Evolutionary conservation across 2,797 vertebrate genomes (phyloP), one percentile per base, ranked within the genome.

Genomic region (Myotis myotis): DNA sequence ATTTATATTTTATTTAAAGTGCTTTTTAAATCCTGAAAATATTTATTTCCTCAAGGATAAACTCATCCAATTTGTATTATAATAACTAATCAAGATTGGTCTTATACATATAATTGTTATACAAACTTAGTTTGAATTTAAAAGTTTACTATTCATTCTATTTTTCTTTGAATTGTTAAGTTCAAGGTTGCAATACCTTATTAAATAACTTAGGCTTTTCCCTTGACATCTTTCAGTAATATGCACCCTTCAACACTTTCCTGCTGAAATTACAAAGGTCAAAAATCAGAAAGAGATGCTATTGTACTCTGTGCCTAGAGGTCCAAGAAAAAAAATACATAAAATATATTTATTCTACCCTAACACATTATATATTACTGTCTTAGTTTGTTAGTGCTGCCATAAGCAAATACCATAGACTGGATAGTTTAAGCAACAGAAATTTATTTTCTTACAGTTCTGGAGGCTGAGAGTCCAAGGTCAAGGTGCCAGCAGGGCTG

Each of bases 161-260:
- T 84, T 68, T 74, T 93, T 90, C 82, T 87, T 33, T 23, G 44
- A 90, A 51, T 76, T 89, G 47, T 89, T 82, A 93, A 95, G 13
- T 76, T 93, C 70, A 71, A 55, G 30, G 23, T 87, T 87, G n/a
- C 25, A 82, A 66, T 86, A 90, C 60, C 33, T 76, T 87, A 76
- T 53, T 62, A 81, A 90, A 38, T 57, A 89, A 80, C 70, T 78
- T 76, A 66, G 38, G 49, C 33, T 74, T 88, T 88, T 89, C 71
- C 36, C 64, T 79, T 92, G 53, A 57, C 66, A 93, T 70, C 70
- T 95, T 90, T 91, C 57, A 28, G 70, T 82, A 71, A 47, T 44
- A 47, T 86, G 25, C 12, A 70, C 25, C 19, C 60, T 76, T 41
- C 51, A 11, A 79, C 38, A 64, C 57, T 86, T 93, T 86, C 75